Conservation (phyloP, 2,888 invertebrate genomes). For the Xanthorhoe spadicearia region DNA sequence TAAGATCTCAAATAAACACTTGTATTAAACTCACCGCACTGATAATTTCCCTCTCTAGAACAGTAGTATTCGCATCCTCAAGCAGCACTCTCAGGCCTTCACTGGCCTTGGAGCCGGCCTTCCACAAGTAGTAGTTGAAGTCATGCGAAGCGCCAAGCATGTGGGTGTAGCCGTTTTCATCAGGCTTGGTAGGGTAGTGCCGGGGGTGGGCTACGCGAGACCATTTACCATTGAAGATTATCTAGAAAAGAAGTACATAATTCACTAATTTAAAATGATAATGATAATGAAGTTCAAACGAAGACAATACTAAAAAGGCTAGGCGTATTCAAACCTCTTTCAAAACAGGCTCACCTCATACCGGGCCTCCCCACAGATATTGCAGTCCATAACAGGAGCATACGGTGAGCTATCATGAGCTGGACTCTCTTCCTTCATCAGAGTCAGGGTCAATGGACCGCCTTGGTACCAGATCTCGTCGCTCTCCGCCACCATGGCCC, state of each 20-base stretch:
- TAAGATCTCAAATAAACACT: too few species aligned
- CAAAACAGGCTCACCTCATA: slow-evolving; percentile 74
- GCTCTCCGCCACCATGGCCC: slow-evolving; percentile 78
- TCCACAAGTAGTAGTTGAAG: slow-evolving; percentile 63
- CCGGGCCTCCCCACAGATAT: slow-evolving; percentile 73
- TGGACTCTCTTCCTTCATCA: slow-evolving; percentile 61
- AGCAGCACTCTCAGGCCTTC: slow-evolving; percentile 62
- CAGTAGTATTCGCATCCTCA: slow-evolving; percentile 56
- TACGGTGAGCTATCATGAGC: slow-evolving; percentile 66
- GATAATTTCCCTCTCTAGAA: slow-evolving; percentile 68
- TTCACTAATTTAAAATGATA: too few species aligned
- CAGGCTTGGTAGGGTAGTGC: slow-evolving; percentile 71
- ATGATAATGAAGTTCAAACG: too few species aligned
- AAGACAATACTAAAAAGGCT: background rate
- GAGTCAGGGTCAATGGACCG: slow-evolving; percentile 59
- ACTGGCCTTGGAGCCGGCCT: slow-evolving; percentile 59
- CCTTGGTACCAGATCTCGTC: slow-evolving; percentile 70
- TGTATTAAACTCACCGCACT: slow-evolving; percentile 53
- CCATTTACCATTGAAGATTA: slow-evolving; percentile 74
- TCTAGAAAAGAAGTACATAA: slow-evolving; percentile 48
- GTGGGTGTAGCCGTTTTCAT: slow-evolving; percentile 73
- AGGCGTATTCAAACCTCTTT: background rate
- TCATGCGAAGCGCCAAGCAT: slow-evolving; percentile 76
- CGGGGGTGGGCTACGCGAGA: slow-evolving; percentile 72
- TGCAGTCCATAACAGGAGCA: slow-evolving; percentile 52